These are phyloP conservation scores for Circaetus gallicus DNA, from an alignment of 2,113 vertebrate genomes.

Conservation along the genomic window DNA sequence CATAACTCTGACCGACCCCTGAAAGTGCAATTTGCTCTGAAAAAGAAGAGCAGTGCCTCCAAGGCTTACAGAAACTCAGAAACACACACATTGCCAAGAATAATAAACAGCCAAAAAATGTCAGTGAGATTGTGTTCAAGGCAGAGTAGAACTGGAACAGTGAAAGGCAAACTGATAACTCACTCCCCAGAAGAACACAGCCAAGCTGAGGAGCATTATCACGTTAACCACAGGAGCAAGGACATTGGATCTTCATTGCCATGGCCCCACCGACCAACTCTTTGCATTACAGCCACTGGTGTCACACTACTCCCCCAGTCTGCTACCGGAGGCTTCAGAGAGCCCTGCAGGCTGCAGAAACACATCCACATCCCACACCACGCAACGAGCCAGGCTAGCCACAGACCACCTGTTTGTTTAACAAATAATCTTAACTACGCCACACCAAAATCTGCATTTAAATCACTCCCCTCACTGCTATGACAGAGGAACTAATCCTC, in stretches of 20 bases:
- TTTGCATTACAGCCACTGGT: fast-evolving
- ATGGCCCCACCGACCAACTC: neutral
- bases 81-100: neutral
- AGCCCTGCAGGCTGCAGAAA: neutral
- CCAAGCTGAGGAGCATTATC: neutral
- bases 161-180: neutral
- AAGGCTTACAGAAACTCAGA: neutral
- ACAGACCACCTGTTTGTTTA: too few relatives aligned
- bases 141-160: neutral
- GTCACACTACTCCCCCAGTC: neutral
- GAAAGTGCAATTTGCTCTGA: neutral
- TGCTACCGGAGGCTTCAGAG: fast-evolving
- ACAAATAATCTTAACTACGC: neutral
- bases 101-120: neutral
- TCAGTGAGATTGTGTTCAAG: neutral
- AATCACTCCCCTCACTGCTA: neutral
- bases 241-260: neutral
- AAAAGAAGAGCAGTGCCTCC: neutral
- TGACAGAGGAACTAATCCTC: neutral
- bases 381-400: neutral
- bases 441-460: neutral
- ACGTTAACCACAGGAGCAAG: neutral
- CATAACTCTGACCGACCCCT: neutral
- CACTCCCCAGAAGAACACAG: neutral
- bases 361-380: neutral